Conservation (phyloP, 2,113 vertebrate species). For the Gopherus flavomarginatus region DNA sequence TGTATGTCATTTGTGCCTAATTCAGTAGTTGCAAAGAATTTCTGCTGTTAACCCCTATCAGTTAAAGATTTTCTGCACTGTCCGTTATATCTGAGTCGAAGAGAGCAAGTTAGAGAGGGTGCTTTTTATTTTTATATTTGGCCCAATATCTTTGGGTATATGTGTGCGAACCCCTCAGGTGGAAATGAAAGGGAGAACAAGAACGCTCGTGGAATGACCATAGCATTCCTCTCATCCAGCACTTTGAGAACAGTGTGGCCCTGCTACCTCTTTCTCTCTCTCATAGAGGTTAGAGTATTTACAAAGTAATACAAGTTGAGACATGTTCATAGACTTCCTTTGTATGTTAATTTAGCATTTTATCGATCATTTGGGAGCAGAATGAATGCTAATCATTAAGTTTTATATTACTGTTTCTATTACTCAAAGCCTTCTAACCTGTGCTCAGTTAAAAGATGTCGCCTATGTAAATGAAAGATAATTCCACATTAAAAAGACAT, state of each 20-base stretch:
- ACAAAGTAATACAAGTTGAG: background rate
- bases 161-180: fast-evolving
- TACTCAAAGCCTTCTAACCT: background rate
- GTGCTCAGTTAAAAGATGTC: conserved; percentile 42
- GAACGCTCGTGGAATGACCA: background rate
- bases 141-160: background rate
- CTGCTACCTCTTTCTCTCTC: background rate
- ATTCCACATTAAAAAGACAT: conserved; percentile 56
- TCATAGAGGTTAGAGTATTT: background rate
- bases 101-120: fast-evolving
- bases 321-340: background rate
- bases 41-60: background rate
- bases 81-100: background rate
- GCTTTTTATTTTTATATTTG: background rate
- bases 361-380: conserved; percentile 53
- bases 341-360: conserved; percentile 40
- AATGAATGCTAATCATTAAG: conserved; percentile 54
- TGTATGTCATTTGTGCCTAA: background rate
- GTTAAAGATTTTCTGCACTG: background rate
- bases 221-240: background rate
- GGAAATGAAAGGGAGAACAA: fast-evolving
- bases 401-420: conserved; percentile 56
- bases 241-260: background rate
- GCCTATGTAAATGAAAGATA: conserved; percentile 59
- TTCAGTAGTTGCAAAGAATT: background rate